Evolutionary conservation across 2,888 invertebrate species (phyloP), one percentile per base, ranked within the genome.

Genomic region (Tholera decimalis): DNA sequence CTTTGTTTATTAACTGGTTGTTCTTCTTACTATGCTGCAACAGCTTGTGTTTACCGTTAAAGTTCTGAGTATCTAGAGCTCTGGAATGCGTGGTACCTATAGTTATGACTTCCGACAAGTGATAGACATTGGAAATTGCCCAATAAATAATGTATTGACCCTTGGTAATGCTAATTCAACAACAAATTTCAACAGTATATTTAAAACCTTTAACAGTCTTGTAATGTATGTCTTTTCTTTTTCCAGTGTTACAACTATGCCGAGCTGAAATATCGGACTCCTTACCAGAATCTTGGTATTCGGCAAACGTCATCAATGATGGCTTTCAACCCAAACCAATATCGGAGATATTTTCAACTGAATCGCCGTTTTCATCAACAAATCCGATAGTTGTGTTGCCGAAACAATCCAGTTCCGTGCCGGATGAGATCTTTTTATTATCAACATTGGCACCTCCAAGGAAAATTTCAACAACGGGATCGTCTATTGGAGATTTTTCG

Each of bases 201-300:
- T 55, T 1, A 11, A 3, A 13, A n/a, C 6, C 39, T 24, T n/a
- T 0, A 35, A 49, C 9, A 20, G 5, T 9, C 20, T 0, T 18
- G 28, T 63, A 47, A 64, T 18, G 0, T 28, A n/a, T 4, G 7
- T 6, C 15, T 26, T 57, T 68, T 67, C 54, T 63, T 39, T 39
- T 93, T 93, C 35, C 93, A 95, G 95, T 94, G 88, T 89, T 94
- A 89, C 92, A 93, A 91, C 88, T 91, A 88, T 92, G 93, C 86
- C 90, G 89, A 91, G 92, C 93, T 74, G 89, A 93, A 85, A 87
- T 88, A 84, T 82, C 87, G 26, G 86, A 88, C 62, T 84, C 88
- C 53, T 61, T 84, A 70, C 86, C 89, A 73, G 91, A 90, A 81
- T 69, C 85, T 49, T 95, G 95, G 95, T 94, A 91, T 84, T 89